Evolutionary conservation across 2,888 invertebrate genomes (phyloP).

Genomic region (Drosophila neonasuta): DNA sequence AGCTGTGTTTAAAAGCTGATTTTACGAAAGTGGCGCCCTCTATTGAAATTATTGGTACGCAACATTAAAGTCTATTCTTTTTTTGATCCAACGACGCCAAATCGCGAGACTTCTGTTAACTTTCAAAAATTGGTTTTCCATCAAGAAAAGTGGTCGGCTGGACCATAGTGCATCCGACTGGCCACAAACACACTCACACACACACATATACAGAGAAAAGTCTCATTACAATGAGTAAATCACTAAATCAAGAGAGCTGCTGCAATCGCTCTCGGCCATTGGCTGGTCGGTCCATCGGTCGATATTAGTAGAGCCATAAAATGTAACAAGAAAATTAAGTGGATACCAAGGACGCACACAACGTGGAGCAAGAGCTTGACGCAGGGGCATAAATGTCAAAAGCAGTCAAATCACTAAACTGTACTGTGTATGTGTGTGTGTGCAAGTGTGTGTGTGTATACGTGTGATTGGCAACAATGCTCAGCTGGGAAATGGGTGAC

Average conservation of each 20-base stretch:
- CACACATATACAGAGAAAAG: conserved; percentile 17
- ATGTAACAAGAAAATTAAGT: conserved; percentile 66
- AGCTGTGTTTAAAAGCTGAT: too few species aligned
- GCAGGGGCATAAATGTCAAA: conserved; percentile 71
- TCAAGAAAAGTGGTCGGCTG: too few species aligned
- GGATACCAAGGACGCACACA: conserved; percentile 40
- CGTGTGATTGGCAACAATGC: conserved; percentile 37
- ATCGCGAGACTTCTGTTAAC: too few species aligned
- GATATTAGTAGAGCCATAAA: conserved; percentile 70
- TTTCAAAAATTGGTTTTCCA: too few species aligned
- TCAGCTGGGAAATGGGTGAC: conserved; percentile 1
- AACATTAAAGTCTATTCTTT: too few species aligned
- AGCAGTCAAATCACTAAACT: conserved; percentile 67
- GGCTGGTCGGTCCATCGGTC: conserved; percentile 18
- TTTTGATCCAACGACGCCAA: too few species aligned
- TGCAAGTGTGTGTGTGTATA: conserved; percentile 11
- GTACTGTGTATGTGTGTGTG: conserved; percentile 29
- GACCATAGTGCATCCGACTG: too few species aligned
- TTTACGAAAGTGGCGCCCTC: too few species aligned
- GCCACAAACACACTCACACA: too few species aligned
- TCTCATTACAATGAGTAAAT: conserved; percentile 53
- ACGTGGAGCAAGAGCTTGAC: conserved; percentile 15
- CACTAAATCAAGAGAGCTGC: conserved; percentile 56
- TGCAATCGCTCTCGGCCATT: conserved; percentile 18
- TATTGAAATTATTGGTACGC: too few species aligned